A percentile compares a stretch with the other conserved stretches of the same genome.
These are phyloP conservation scores for Cliona cf. orientalis DNA, from an alignment of 37 sponge, comb jelly and placozoan species.

Conservation along the genomic window DNA sequence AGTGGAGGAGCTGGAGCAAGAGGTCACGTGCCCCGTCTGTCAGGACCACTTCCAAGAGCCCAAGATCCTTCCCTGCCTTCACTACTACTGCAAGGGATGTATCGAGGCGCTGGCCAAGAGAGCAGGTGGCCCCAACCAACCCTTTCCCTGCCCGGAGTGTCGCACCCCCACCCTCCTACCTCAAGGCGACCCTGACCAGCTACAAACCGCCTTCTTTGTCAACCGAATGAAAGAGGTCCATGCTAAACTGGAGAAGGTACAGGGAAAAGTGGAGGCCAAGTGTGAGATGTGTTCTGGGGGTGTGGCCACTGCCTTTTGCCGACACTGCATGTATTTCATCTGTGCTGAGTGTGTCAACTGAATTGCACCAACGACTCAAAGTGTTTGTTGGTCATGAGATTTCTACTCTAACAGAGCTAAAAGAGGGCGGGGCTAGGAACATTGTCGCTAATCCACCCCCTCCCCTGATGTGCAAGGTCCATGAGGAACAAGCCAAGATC, in stretches of 20 bases:
- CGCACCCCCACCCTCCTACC: constrained; percentile 14
- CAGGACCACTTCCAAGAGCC: constrained; percentile 35
- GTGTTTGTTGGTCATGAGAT: constrained; percentile 18
- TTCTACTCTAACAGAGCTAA: constrained; percentile 20
- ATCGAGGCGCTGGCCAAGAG: constrained; percentile 19
- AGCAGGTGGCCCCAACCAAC: not conserved
- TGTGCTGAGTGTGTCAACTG: constrained; percentile 20
- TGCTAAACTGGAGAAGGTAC: constrained; percentile 7
- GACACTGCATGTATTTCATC: constrained; percentile 39
- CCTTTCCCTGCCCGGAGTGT: constrained; percentile 50
- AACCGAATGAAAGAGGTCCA: constrained; percentile 15
- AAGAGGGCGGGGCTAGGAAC: constrained; percentile 28
- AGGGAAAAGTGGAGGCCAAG: constrained; percentile 34
- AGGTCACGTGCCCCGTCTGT: constrained; percentile 48
- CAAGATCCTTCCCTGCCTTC: constrained; percentile 51
- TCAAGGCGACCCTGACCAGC: constrained; percentile 10
- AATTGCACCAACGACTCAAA: constrained; percentile 19
- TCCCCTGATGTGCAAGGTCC: constrained; percentile 8
- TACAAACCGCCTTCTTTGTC: constrained; percentile 38
- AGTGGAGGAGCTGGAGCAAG: constrained; percentile 30
- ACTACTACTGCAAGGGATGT: constrained; percentile 55
- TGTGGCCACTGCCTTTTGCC: constrained; percentile 21
- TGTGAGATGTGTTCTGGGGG: constrained; percentile 25
- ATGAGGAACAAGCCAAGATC: constrained; percentile 28
- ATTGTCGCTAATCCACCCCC: constrained; percentile 8